A percentile compares a stretch with the other conserved stretches of the same genome.
Evolutionary conservation across 2,797 vertebrate species (phyloP).

Genomic region (Anas capensis): DNA sequence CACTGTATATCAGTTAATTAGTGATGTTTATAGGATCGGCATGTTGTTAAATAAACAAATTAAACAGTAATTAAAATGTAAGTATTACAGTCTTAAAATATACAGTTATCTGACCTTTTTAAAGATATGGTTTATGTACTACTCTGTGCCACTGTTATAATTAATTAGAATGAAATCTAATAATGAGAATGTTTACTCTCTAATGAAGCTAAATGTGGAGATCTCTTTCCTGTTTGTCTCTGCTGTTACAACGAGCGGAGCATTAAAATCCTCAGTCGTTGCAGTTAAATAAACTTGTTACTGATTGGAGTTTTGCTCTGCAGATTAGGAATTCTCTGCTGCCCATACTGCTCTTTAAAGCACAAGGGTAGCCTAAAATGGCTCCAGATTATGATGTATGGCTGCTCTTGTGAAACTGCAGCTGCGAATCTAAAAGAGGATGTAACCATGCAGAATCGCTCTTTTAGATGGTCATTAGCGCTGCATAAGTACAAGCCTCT

Average conservation of each 20-base stretch:
- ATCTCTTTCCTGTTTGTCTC: neutral
- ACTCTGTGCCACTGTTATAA: neutral
- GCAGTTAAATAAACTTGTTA: neutral
- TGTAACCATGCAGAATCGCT: constrained; percentile 47
- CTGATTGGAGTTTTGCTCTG: neutral
- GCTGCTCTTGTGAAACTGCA: constrained; percentile 46
- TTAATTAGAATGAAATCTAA: neutral
- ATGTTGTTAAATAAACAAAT: constrained; percentile 14
- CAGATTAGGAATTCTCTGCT: constrained; percentile 18
- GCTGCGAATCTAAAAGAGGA: constrained; percentile 61
- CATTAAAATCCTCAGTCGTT: neutral
- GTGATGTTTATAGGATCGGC: neutral
- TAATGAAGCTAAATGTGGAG: neutral
- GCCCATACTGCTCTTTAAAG: constrained; percentile 13
- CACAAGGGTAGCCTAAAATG: constrained; percentile 52
- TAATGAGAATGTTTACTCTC: neutral
- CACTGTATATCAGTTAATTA: constrained; percentile 34
- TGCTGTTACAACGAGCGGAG: neutral
- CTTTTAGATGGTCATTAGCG: constrained; percentile 55
- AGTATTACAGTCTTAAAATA: neutral
- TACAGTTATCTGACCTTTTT: neutral
- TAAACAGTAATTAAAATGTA: neutral
- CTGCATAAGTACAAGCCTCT: constrained; percentile 35
- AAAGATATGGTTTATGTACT: neutral
- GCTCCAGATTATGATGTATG: constrained; percentile 67